phyloP scores from a whole-genome alignment of 53 echinoderm and acorn worm species.

The Stichopus horrens region DNA sequence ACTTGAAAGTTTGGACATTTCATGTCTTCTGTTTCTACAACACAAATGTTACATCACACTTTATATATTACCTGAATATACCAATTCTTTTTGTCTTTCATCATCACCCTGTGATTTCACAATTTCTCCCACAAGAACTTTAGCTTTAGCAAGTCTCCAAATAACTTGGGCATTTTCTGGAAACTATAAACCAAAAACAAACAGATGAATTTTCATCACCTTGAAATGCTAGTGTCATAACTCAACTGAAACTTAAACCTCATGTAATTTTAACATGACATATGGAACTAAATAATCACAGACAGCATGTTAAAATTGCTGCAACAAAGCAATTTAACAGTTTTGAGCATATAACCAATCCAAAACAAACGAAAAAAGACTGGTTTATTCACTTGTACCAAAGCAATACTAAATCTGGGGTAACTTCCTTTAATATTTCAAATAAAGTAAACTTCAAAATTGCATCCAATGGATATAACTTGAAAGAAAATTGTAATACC shows the following conservation, averaged over 20 bases:
- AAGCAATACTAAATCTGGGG: no score
- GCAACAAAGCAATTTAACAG: no score
- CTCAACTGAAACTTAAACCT: not conserved
- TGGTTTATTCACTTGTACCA: no score
- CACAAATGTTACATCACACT: not conserved
- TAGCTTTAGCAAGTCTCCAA: slow-evolving; percentile 85
- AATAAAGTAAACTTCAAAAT: not conserved
- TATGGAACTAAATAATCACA: not conserved
- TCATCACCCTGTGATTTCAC: slow-evolving; percentile 67
- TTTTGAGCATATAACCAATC: no score
- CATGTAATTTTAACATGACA: not conserved
- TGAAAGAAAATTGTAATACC: slow-evolving; percentile 16
- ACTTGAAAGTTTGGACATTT: no score
- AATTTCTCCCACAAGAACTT: slow-evolving; percentile 72
- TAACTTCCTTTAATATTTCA: not conserved
- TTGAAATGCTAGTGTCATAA: not conserved
- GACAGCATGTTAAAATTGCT: not conserved
- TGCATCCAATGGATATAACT: not conserved
- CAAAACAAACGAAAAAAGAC: no score
- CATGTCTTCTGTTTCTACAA: no score
- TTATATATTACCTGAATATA: slow-evolving; percentile 73
- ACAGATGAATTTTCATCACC: not conserved
- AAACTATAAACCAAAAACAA: slow-evolving; percentile 53
- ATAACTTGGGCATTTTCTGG: slow-evolving; percentile 67
- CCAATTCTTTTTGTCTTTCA: slow-evolving; percentile 66